Base-by-base conservation (phyloP, 2,797 vertebrate species). In the Clarias fuscus region DNA sequence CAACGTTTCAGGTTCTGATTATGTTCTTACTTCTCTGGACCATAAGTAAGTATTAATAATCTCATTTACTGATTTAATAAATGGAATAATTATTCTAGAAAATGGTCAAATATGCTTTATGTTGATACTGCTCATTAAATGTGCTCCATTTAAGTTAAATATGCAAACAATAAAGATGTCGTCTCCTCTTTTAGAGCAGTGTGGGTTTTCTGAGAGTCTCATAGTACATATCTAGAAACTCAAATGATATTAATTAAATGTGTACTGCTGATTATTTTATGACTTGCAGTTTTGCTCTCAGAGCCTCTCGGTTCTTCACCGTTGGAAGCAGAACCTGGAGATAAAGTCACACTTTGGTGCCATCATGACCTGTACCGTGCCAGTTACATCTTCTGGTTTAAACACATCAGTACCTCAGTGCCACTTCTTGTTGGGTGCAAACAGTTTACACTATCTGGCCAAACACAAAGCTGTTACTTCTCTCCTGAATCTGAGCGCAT, bases 341-440 rank as follows among this genome's bases (percentile, higher is more conserved):
- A 80, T 53, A 43, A 61, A 2, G 53, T 85, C 24, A 85, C 84
- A 10, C 14, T 85, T 24, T 43, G 75, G 59, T 85, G 30, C 56
- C 48, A 70, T 13, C 76, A 79, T 58, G 37, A 20, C 13, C 43
- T 79, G 48, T 24, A 56, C 14, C 2, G 22, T 59, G 3, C 64
- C 37, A n/a, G 22, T 30, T 61, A 70, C 62, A 80, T 85, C 48
- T 79, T n/a, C 76, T 85, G 84, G 84, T 85, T 70, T 40, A 61
- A 70, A n/a, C 64, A 85, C 65, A 61, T 4, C 4, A 27, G 53
- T 15, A 61, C 30, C 0, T 79, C 84, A 27, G 84, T 68, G 1
- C 84, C 75, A 30, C 27, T 27, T 61, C 65, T 40, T 7, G 15
- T 76, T 13, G 33, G 14, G 8, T 84, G 72, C 18, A 43, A 30